Base-by-base conservation (phyloP, 2,797 vertebrate species). In the Melanotaenia nigrans region DNA sequence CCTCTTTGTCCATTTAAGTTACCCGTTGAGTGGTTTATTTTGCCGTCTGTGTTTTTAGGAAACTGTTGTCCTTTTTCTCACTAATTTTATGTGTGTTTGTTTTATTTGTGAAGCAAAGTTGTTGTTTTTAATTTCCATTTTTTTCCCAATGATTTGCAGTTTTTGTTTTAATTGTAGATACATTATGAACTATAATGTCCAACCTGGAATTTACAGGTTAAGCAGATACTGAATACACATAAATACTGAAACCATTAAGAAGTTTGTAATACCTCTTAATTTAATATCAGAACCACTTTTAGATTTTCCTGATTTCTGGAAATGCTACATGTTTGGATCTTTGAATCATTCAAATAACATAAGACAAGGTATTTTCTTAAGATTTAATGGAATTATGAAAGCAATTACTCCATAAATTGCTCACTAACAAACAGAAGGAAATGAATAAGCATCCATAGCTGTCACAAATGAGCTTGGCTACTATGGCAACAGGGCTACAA, bases 401-500 rank as follows among this genome's bases (percentile, higher is more conserved):
- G 30, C 24, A 22, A 38, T 24, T 22, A 20, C 1, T 33, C 22
- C 24, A 16, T 1, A 25, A 42, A 51, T 42, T 53, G 11, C 54
- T 59, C 11, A 36, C 9, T 36, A 35, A 32, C 22, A 73, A 68
- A 77, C 57, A 77, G 68, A 78, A 42, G 49, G 65, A 78, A 81
- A 76, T 58, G 16, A 76, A 72, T 70, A 58, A 49, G 70, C 45
- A 5, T 79, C 57, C 54, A 28, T 57, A 57, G 73, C 42, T 53
- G 18, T 67, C 62, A 14, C 61, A 85, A 83, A 87, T 81, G 71
- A 91, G 70, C 22, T 71, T 42, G 61, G 90, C 80, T 86, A 61
- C 90, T 78, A 89, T 90, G 82, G 90, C 85, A 88, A 92, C 90
- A 20, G 60, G 56, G 54, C 84, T 73, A 55, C 36, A 42, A 82